Evolutionary conservation across 2,797 vertebrate genomes (phyloP).

Genomic region (Mormyrops attenuatus): DNA sequence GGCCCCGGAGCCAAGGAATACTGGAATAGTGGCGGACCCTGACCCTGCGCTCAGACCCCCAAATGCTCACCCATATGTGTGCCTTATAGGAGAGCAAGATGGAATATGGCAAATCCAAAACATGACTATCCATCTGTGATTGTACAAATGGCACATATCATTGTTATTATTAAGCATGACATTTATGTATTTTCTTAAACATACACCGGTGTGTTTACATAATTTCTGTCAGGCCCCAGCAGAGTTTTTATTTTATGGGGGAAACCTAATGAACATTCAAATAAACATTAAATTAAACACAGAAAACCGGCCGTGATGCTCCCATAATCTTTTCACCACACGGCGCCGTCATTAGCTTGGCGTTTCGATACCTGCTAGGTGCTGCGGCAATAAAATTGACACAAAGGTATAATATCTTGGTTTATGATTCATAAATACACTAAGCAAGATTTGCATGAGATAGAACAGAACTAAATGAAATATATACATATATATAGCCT

Average conservation of each 20-base stretch:
- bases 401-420: neutral
- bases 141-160: neutral
- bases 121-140: neutral
- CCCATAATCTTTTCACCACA: neutral
- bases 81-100: neutral
- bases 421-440: neutral
- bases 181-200: neutral
- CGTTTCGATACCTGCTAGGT: neutral
- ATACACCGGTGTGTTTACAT: neutral
- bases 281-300: neutral
- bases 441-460: neutral
- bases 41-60: neutral
- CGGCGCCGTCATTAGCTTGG: neutral
- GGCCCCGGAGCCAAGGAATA: neutral
- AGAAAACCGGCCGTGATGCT: neutral
- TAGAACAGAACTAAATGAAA: neutral
- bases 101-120: neutral
- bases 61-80: neutral
- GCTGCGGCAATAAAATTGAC: neutral
- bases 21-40: neutral
- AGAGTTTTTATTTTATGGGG: neutral
- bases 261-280: neutral
- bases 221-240: neutral
- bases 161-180: neutral
- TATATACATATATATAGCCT: neutral